Evolutionary conservation across 2,113 vertebrate species (phyloP), one percentile per base, ranked within the genome.

Genomic region (Nyctibius bracteatus): DNA sequence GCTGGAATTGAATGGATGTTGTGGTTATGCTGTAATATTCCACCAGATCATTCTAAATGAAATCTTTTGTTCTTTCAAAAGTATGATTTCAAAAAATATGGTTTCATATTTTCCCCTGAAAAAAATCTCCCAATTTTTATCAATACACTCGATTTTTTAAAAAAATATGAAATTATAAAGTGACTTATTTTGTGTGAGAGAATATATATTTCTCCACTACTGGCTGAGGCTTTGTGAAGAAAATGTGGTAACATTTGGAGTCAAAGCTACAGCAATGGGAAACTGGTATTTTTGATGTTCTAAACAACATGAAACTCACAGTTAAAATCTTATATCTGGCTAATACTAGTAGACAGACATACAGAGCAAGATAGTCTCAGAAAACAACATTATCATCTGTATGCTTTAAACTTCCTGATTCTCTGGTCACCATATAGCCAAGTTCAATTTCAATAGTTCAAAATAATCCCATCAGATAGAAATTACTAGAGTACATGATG

Each of bases 351-450:
- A 75, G 16, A 49, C 13, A 73, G 66, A 61, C 15, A 81, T 24
- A 41, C 2, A 78, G 10, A 93, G 6, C 14, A 70, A 78, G 46
- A 55, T 21, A 51, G 9, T 52, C 46, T 78, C 12, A 58, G 31
- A 59, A 83, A 88, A 55, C 14, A 59, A 27, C 1, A 5, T 66
- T 70, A 49, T 66, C 66, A 49, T 49, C 37, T 39, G 5, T 62
- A n/a, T 31, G 49, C n/a, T 41, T 47, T 66, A 54, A 89, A 61
- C 10, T 74, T 61, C 23, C 10, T 21, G 41, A 70, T 89, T 84
- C 30, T 81, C 18, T 77, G 31, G 37, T 55, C 41, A 57, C 5
- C 0, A 0, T 58, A 78, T 5, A 70, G 24, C 12, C 0, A 1
- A 89, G 9, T 65, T 86, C 8, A 65, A 43, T 68, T 72, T 83